These are phyloP conservation scores for Leptatherina wallacei DNA, from an alignment of 2,797 vertebrate genomes.

Conservation along the genomic window DNA sequence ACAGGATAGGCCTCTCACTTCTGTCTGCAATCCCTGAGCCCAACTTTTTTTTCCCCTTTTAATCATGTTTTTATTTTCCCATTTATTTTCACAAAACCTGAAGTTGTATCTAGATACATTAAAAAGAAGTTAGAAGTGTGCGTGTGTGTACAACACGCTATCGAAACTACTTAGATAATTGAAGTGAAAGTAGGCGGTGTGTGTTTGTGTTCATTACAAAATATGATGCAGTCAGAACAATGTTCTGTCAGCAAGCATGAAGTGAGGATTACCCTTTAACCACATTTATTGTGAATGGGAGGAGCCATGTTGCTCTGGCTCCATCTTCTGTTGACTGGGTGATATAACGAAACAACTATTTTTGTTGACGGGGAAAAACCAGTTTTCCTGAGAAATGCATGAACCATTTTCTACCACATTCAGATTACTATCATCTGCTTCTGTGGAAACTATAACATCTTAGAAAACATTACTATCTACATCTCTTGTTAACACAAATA, in stretches of 20 bases:
- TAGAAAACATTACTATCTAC: neutral
- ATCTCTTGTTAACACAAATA: neutral
- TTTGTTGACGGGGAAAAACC: too few relatives aligned
- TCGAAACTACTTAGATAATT: neutral
- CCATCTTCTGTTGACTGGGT: slow-evolving; percentile 57
- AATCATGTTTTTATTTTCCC: neutral
- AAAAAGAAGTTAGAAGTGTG: neutral
- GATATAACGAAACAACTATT: neutral
- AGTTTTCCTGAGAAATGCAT: neutral
- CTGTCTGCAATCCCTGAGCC: neutral
- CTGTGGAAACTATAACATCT: neutral
- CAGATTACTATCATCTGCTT: neutral
- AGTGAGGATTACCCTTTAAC: slow-evolving; percentile 33
- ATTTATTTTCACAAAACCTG: slow-evolving; percentile 13
- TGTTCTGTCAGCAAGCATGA: slow-evolving; percentile 19
- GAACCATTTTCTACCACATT: neutral
- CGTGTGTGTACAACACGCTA: neutral
- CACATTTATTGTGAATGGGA: neutral
- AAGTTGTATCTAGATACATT: neutral
- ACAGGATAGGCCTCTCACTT: slow-evolving; percentile 1
- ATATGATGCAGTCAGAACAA: slow-evolving; percentile 2
- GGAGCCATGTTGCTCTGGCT: slow-evolving; percentile 31
- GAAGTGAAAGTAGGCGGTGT: neutral
- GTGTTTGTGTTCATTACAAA: neutral
- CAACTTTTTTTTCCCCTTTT: neutral